Percentiles rank a stretch among this genome's conserved stretches.
These are phyloP conservation scores for Hylaeus volcanicus DNA, from an alignment of 1,140 invertebrate genomes.

Conservation along the genomic window DNA sequence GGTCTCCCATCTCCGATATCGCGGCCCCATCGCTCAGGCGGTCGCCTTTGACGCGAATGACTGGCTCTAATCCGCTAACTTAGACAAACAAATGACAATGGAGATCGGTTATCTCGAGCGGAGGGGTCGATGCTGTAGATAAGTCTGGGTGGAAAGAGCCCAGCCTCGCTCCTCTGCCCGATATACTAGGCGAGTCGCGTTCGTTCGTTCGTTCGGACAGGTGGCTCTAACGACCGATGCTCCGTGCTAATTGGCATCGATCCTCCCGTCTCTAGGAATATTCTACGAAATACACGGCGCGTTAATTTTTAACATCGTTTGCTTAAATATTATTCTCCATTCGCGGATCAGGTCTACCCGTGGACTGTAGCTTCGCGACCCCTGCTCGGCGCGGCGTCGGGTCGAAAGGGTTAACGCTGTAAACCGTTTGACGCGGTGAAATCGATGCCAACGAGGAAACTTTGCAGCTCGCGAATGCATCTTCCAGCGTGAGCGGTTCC, in stretches of 20 bases:
- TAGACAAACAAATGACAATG: constrained; percentile 79
- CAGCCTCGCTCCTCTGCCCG: not conserved
- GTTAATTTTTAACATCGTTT: not conserved
- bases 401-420: not conserved
- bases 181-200: not conserved
- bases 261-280: constrained; percentile 23
- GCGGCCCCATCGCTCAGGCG: constrained; percentile 63
- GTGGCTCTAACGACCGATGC: constrained; percentile 74
- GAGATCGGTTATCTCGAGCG: constrained; percentile 67
- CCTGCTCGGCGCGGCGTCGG: not conserved
- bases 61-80: constrained; percentile 67
- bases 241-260: constrained; percentile 76
- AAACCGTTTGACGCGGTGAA: constrained; percentile 15
- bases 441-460: constrained; percentile 37
- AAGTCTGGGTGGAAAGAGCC: not conserved
- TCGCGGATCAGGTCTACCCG: not conserved
- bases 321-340: no score
- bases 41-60: constrained; percentile 70
- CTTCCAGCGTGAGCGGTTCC: not conserved
- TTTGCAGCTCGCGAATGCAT: not conserved
- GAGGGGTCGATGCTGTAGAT: constrained; percentile 47
- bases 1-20: constrained; percentile 62
- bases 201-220: constrained; percentile 45
- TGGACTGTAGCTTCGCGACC: not conserved
- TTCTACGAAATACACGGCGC: not conserved